Conservation (phyloP, 1,140 invertebrate genomes). For the Zeugodacus cucurbitae region DNA sequence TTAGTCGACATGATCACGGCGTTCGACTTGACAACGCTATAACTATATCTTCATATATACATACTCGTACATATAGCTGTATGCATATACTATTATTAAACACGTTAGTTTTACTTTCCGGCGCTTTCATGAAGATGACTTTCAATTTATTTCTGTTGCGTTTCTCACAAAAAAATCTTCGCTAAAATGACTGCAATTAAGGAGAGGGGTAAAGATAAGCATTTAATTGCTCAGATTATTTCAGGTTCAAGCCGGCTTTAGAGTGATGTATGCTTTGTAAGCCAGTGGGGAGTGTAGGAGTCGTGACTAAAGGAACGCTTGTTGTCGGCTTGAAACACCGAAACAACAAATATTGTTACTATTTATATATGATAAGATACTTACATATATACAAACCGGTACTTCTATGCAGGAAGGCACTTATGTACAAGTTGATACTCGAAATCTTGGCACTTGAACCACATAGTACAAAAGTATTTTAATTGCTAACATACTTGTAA, state of each 20-base stretch:
- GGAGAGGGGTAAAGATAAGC: neutral
- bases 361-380: too few species aligned
- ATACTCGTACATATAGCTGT: neutral
- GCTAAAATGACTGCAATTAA: neutral
- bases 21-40: neutral
- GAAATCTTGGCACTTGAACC: too few species aligned
- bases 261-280: neutral
- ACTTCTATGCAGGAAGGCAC: too few species aligned
- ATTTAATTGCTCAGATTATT: conserved; percentile 5
- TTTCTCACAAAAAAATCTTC: neutral
- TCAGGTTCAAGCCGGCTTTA: conserved; percentile 21
- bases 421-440: too few species aligned
- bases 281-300: too few species aligned
- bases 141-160: conserved; percentile 2
- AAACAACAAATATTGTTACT: too few species aligned
- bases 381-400: too few species aligned
- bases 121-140: neutral
- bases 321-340: too few species aligned
- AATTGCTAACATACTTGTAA: too few species aligned
- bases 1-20: neutral
- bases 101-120: neutral
- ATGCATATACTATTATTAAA: neutral
- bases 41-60: neutral
- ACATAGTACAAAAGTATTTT: too few species aligned
- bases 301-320: too few species aligned